A percentile compares a stretch with the other conserved stretches of the same genome.
These are phyloP conservation scores for Panurus biarmicus DNA, from an alignment of 2,113 vertebrate species.

Conservation along the genomic window DNA sequence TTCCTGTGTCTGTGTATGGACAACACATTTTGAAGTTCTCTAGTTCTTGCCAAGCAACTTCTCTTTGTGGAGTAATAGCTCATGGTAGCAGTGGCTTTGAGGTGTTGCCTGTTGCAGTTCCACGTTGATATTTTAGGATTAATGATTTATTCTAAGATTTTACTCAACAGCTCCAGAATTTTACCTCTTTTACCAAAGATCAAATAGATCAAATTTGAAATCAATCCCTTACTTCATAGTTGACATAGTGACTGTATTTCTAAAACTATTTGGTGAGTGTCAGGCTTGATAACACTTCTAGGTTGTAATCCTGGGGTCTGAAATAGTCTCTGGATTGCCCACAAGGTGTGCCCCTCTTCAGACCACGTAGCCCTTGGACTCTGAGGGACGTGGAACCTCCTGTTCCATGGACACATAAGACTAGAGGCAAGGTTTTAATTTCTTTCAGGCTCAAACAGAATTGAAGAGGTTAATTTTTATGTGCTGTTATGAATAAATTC, in stretches of 20 bases:
- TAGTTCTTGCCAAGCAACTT: background rate
- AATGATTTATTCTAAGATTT: background rate
- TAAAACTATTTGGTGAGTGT: background rate
- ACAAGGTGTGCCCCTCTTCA: background rate
- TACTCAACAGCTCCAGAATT: background rate
- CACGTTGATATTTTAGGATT: background rate
- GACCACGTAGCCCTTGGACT: background rate
- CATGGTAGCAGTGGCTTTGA: background rate
- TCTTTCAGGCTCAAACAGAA: background rate
- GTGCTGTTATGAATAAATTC: background rate
- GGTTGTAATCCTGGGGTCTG: background rate
- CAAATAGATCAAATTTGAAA: background rate
- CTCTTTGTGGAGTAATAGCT: background rate
- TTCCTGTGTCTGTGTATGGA: background rate
- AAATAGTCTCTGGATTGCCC: background rate
- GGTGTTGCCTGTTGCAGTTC: background rate
- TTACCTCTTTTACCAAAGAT: background rate
- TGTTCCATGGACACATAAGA: background rate
- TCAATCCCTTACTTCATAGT: background rate
- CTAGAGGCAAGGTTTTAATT: background rate
- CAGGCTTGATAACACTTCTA: background rate
- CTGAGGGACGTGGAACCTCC: background rate
- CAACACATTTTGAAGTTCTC: background rate
- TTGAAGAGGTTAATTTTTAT: background rate
- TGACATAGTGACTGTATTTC: background rate